Conservation (phyloP, 2,113 vertebrate genomes). For the Etia nguti region DNA sequence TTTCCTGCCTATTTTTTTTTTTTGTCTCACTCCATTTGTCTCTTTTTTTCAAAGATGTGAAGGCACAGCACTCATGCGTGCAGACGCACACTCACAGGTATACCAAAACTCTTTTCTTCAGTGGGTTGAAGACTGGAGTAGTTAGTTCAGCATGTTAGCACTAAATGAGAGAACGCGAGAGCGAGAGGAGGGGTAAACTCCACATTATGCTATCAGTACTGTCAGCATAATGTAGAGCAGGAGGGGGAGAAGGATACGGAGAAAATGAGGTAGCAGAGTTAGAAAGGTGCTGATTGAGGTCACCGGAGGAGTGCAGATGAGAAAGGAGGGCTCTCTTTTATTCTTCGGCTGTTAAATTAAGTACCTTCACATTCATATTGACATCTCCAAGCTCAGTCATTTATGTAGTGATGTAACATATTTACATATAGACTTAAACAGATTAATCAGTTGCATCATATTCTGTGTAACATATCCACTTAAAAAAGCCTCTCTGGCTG, state of each 20-base stretch:
- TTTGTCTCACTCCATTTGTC: background rate
- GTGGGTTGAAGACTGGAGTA: background rate
- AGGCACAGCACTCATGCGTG: background rate
- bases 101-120: background rate
- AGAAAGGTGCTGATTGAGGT: slow-evolving; percentile 47
- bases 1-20: background rate
- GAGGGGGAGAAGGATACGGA: background rate
- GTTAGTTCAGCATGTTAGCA: slow-evolving; percentile 18
- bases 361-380: background rate
- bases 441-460: background rate
- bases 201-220: background rate
- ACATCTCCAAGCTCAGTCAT: background rate
- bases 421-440: background rate
- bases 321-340: background rate
- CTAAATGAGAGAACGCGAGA: background rate
- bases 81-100: background rate
- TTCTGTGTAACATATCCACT: background rate
- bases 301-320: background rate
- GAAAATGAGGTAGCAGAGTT: background rate
- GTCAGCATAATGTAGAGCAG: slow-evolving; percentile 20
- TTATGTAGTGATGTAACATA: background rate
- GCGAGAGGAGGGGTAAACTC: background rate
- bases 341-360: background rate
- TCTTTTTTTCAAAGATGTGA: background rate
- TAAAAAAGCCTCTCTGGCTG: background rate